A percentile compares a stretch with the other conserved stretches of the same genome.
These are phyloP conservation scores for Eulemur macaco DNA, from an alignment of 2,113 vertebrate species.

Conservation along the genomic window DNA sequence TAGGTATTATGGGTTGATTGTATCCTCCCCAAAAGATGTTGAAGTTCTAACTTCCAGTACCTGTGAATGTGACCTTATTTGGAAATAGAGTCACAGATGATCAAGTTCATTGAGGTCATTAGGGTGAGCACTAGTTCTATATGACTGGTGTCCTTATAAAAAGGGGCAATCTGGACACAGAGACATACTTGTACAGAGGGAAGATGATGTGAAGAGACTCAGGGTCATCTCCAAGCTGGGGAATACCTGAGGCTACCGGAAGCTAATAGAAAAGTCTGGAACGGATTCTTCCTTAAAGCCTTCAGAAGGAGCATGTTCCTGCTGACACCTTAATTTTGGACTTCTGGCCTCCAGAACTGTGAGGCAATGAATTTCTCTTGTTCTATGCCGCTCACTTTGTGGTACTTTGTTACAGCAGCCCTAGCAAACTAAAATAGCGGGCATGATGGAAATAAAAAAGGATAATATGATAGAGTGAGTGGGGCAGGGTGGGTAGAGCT, in stretches of 20 bases:
- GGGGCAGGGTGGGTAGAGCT: neutral
- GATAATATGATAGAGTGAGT: neutral
- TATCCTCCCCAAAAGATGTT: neutral
- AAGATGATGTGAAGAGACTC: neutral
- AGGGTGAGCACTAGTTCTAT: neutral
- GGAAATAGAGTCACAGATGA: neutral
- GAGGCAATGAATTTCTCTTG: neutral
- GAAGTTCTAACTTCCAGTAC: slow-evolving; percentile 1
- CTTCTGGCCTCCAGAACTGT: neutral
- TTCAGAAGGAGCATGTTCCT: neutral
- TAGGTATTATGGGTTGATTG: neutral
- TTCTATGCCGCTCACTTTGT: neutral
- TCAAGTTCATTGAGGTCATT: neutral
- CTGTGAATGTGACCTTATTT: neutral
- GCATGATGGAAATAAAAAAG: neutral
- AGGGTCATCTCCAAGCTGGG: neutral
- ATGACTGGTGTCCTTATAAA: neutral
- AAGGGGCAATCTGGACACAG: neutral
- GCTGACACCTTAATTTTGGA: neutral
- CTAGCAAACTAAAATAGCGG: neutral
- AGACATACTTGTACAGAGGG: neutral
- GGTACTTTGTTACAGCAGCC: neutral
- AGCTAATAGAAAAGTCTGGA: neutral
- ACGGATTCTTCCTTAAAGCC: neutral
- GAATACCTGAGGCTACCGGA: neutral